A percentile compares a stretch with the other conserved stretches of the same genome.
Conservation (phyloP, 1,140 invertebrate genomes). For the Homarus americanus region DNA sequence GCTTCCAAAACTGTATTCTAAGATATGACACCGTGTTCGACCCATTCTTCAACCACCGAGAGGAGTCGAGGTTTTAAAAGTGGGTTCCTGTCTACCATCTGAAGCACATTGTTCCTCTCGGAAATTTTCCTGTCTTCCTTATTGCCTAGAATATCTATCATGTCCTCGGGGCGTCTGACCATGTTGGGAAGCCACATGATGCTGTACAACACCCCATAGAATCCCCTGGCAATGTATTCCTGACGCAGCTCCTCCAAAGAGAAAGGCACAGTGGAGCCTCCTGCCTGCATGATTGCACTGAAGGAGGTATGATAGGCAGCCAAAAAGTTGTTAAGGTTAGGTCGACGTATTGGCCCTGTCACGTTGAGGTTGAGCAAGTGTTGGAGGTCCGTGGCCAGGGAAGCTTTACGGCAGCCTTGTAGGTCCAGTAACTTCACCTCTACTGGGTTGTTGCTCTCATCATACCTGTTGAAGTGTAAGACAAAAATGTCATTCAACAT, state of each 20-base stretch:
- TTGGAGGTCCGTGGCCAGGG: constrained; percentile 19
- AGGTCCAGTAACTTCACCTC: constrained; percentile 41
- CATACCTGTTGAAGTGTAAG: too few species aligned
- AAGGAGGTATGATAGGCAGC: constrained; percentile 27
- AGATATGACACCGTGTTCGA: constrained; percentile 9
- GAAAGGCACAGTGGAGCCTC: neutral
- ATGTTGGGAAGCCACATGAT: constrained; percentile 48
- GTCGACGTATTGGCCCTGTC: neutral
- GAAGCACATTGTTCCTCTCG: neutral
- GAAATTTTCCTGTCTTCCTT: neutral
- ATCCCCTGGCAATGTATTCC: constrained; percentile 35
- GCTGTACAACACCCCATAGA: constrained; percentile 25
- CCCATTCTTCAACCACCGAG: constrained; percentile 46
- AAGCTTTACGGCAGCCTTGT: constrained; percentile 27
- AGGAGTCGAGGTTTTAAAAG: constrained; percentile 6
- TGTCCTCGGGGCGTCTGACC: constrained; percentile 4
- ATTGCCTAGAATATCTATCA: neutral
- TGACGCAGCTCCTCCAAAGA: constrained; percentile 29
- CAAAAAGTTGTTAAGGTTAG: constrained; percentile 10
- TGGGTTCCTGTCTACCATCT: constrained; percentile 50
- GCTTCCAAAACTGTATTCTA: too few species aligned
- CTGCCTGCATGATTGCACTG: neutral
- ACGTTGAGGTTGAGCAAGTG: constrained; percentile 44
- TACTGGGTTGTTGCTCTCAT: neutral
- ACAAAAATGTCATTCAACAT: too few species aligned